Evolutionary conservation across 2,888 invertebrate species (phyloP).

Genomic region (Baccha elongata): DNA sequence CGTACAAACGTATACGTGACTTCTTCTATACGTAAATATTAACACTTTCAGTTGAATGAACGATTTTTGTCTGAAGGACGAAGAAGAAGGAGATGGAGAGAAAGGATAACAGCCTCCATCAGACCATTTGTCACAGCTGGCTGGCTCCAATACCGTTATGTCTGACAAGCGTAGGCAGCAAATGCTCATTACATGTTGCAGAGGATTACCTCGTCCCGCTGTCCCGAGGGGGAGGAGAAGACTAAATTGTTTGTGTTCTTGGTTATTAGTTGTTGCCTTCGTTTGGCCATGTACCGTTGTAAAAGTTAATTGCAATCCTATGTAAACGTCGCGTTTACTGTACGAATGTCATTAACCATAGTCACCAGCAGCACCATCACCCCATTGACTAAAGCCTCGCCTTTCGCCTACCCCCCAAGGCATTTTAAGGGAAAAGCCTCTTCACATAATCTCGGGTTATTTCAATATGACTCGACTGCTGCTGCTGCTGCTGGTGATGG

Average conservation of each 20-base stretch:
- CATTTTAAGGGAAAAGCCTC: neutral
- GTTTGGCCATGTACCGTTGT: slow-evolving; percentile 44
- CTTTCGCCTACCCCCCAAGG: neutral
- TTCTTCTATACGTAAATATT: slow-evolving; percentile 46
- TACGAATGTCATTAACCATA: slow-evolving; percentile 57
- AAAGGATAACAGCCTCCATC: slow-evolving; percentile 45
- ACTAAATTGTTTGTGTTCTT: slow-evolving; percentile 24
- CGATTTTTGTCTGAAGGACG: neutral
- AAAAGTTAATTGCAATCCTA: slow-evolving; percentile 68
- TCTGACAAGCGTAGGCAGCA: slow-evolving; percentile 35
- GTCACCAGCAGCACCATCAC: slow-evolving; percentile 5
- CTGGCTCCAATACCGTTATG: slow-evolving; percentile 33
- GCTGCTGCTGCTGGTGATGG: neutral
- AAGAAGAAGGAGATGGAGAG: neutral
- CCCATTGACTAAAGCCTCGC: neutral
- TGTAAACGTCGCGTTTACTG: slow-evolving; percentile 52
- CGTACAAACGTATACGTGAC: slow-evolving; percentile 40
- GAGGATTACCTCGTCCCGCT: neutral
- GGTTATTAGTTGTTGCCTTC: slow-evolving; percentile 56
- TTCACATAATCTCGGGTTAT: slow-evolving; percentile 7
- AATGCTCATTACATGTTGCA: slow-evolving; percentile 19
- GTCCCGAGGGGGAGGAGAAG: neutral
- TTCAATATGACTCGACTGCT: neutral
- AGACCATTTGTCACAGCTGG: slow-evolving; percentile 65
- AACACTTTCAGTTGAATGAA: slow-evolving; percentile 62